Conservation (phyloP, 2,797 vertebrate genomes). For the Allobates femoralis region DNA sequence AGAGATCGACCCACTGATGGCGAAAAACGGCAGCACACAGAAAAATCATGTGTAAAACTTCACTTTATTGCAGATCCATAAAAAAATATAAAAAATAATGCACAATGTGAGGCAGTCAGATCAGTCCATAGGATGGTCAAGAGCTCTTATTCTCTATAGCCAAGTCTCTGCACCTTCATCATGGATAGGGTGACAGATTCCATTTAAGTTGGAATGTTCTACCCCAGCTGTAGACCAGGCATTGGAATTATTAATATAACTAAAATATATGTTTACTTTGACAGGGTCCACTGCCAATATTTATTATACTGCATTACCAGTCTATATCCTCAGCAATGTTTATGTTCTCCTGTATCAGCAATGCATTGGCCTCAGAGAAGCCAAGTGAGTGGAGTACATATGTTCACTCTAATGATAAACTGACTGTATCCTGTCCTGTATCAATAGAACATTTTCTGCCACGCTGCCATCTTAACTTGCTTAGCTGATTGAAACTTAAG, state of each 20-base stretch:
- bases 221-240: background rate
- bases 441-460: constrained; percentile 39
- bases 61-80: no score
- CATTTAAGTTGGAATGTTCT: background rate
- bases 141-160: no score
- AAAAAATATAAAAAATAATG: no score
- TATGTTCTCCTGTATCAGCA: background rate
- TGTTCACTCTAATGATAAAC: background rate
- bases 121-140: no score
- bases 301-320: constrained; percentile 1
- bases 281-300: background rate
- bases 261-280: background rate
- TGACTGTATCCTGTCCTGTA: background rate
- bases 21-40: no score
- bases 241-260: background rate
- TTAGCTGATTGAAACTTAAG: constrained; percentile 68
- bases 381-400: background rate
- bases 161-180: no score
- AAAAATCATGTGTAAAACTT: no score
- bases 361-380: background rate
- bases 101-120: no score
- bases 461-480: constrained; percentile 53
- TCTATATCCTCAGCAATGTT: background rate
- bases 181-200: no score
- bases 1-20: no score